phyloP scores from a whole-genome alignment of 1,140 invertebrate species.

The Halotydeus destructor region DNA sequence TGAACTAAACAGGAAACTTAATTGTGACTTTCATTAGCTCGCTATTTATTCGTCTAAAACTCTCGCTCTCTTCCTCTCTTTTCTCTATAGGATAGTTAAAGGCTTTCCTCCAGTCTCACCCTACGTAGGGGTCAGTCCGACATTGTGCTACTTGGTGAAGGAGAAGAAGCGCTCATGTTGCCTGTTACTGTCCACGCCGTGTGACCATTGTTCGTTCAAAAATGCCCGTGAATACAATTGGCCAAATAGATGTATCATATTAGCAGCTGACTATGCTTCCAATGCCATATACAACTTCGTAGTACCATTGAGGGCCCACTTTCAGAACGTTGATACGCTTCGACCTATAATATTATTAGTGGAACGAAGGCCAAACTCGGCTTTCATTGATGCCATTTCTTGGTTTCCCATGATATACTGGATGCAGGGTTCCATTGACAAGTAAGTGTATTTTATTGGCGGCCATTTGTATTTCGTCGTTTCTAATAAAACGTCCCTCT shows the following conservation, averaged over 20 bases:
- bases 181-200: slow-evolving; percentile 78
- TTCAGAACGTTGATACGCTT: slow-evolving; percentile 63
- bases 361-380: slow-evolving; percentile 49
- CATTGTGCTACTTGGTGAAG: slow-evolving; percentile 80
- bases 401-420: slow-evolving; percentile 86
- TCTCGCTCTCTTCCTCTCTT: too few species aligned
- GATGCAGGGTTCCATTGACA: slow-evolving; percentile 95
- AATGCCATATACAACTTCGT: slow-evolving; percentile 98
- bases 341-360: slow-evolving; percentile 48
- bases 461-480: slow-evolving; percentile 5
- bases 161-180: slow-evolving; percentile 91
- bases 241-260: slow-evolving; percentile 88
- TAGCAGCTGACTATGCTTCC: slow-evolving; percentile 90
- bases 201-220: slow-evolving; percentile 74
- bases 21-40: too few species aligned
- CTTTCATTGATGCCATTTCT: slow-evolving; percentile 82
- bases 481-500: slow-evolving; percentile 6
- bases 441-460: slow-evolving; percentile 32
- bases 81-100: slow-evolving; percentile 82
- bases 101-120: slow-evolving; percentile 91
- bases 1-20: too few species aligned
- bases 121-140: slow-evolving; percentile 90
- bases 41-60: too few species aligned
- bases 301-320: slow-evolving; percentile 84
- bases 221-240: slow-evolving; percentile 93